Evolutionary conservation across 2,888 invertebrate genomes (phyloP).

Genomic region (Temnothorax unifasciatus): DNA sequence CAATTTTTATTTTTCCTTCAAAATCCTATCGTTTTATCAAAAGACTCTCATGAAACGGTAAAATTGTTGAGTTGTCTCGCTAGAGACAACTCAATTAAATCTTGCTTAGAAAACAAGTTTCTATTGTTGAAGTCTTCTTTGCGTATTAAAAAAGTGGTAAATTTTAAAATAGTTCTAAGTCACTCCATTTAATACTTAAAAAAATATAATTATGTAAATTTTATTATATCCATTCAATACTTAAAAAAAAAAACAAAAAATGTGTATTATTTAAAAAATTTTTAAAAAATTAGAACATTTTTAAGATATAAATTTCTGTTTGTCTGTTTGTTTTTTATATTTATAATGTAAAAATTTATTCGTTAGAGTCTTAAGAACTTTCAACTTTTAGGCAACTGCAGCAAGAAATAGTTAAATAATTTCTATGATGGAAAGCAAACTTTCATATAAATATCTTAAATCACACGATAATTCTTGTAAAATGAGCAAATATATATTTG

Average conservation of each 20-base stretch:
- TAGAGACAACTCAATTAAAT: not conserved
- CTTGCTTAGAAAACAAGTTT: not conserved
- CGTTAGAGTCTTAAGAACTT: not conserved
- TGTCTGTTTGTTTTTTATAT: not conserved
- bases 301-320: not conserved
- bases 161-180: not conserved
- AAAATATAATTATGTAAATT: not conserved
- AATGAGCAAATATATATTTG: not conserved
- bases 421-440: not conserved
- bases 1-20: not conserved
- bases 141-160: not conserved
- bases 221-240: not conserved
- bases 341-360: not conserved
- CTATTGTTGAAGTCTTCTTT: not conserved
- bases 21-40: slow-evolving; percentile 13
- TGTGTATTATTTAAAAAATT: not conserved
- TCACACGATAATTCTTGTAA: not conserved
- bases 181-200: not conserved
- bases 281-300: not conserved
- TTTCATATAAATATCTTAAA: not conserved
- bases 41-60: not conserved
- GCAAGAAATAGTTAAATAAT: slow-evolving; percentile 2
- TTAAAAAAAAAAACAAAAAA: not conserved
- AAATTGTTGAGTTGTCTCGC: not conserved
- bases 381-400: not conserved